Evolutionary conservation across 2,113 vertebrate species (phyloP).

Genomic region (Gymnocephalus cernua): DNA sequence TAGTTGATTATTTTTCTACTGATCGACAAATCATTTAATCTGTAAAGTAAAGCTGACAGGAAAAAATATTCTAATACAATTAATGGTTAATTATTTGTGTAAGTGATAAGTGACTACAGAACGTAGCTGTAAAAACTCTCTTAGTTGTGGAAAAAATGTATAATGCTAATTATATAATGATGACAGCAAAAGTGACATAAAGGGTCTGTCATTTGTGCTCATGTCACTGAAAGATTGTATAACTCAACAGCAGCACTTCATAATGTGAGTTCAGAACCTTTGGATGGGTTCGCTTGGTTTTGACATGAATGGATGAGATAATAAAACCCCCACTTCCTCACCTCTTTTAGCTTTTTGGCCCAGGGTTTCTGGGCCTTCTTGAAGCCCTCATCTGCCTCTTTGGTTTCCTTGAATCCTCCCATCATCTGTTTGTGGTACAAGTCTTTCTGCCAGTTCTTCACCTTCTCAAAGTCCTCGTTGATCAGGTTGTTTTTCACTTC

Average conservation of each 20-base stretch:
- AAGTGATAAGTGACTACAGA: neutral
- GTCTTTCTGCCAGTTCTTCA: slow-evolving; percentile 99
- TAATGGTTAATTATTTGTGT: neutral
- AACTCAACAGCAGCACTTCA: neutral
- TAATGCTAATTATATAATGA: no score
- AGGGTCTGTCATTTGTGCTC: neutral
- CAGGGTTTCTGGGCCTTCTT: slow-evolving; percentile 98
- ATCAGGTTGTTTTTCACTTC: slow-evolving; percentile 92
- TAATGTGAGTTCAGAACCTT: neutral
- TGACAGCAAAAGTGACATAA: slow-evolving; percentile 1
- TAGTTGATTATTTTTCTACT: neutral
- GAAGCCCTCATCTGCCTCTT: slow-evolving; percentile 96
- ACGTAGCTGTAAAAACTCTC: neutral
- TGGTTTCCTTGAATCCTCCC: slow-evolving; percentile 98
- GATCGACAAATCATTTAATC: neutral
- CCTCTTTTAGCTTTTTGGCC: slow-evolving; percentile 99
- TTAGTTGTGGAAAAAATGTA: neutral
- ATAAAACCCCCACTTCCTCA: slow-evolving; percentile 54
- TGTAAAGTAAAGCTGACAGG: neutral
- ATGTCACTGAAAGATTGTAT: neutral
- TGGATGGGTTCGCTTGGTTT: neutral
- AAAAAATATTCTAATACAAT: neutral
- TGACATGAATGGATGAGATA: neutral
- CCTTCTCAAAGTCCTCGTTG: slow-evolving; percentile 94
- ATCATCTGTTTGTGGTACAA: slow-evolving; percentile 99